Base-by-base conservation (phyloP, 2,113 vertebrate species). In the Shinisaurus crocodilurus region DNA sequence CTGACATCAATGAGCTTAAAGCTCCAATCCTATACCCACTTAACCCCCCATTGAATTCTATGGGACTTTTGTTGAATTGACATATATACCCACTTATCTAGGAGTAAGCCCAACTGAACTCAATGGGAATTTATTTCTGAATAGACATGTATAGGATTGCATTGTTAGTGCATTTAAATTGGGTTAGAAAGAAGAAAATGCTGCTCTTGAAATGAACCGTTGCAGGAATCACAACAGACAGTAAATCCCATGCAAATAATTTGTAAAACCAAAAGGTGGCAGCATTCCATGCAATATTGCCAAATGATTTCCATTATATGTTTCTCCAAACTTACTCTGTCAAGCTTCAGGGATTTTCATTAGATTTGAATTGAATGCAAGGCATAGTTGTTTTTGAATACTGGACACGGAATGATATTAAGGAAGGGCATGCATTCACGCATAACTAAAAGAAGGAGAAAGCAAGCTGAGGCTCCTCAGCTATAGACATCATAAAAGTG, bases 181-280 rank as follows among this genome's bases (percentile, higher is more conserved):
- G 18, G 60, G 60, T 23, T 63, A 63, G 60, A 63, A 63, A 32
- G 18, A 45, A 74, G 15, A 18, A 75, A 75, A 75, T 63, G 6
- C 29, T 43, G 1, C 34, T 75, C 43, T 83, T 82, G 27, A 82
- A 63, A 75, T 83, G 8, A 84, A 40, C 7, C 37, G 29, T 23
- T 29, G 27, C 12, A 60, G 5, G 37, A 77, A 34, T 45, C 27
- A 1, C 32, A 76, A 75, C 34, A 9, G 43, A 82, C 4, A 7
- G 32, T 60, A 29, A 23, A 45, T 5, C 15, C n/a, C 76, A 75
- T 82, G 88, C 9, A 37, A 82, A 32, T 20, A 75, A 63, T 74
- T 16, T 3, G 29, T n/a, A 5, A 32, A 72, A 37, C 95, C 86
- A 88, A 88, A 87, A 92, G 95, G 85, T 94, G 95, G 94, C 96